phyloP scores from a whole-genome alignment of 2,113 vertebrate genomes.

The Podocnemis expansa region DNA sequence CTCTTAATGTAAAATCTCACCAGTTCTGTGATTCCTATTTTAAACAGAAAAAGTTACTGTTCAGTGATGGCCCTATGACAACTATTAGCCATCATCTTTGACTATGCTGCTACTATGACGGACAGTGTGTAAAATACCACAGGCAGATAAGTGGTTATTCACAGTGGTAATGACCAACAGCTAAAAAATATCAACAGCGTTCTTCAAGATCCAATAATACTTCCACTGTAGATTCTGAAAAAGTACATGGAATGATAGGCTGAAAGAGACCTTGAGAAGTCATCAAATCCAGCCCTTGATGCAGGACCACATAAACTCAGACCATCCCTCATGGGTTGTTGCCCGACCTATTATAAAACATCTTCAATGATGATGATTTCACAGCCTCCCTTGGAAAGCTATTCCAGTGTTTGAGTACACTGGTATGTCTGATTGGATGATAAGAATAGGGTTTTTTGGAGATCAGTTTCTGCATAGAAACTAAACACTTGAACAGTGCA shows the following conservation, averaged over 20 bases:
- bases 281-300: not conserved
- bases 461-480: conserved; percentile 32
- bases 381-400: not conserved
- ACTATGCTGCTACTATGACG: not conserved
- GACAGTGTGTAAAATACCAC: not conserved
- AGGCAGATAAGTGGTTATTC: not conserved
- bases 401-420: not conserved
- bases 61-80: not conserved
- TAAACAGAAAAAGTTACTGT: not conserved
- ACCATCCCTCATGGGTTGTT: not conserved
- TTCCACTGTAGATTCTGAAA: not conserved
- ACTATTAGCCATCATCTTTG: not conserved
- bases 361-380: not conserved
- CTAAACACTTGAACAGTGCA: conserved; percentile 42
- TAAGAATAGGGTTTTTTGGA: conserved; percentile 21
- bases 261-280: not conserved
- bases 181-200: not conserved
- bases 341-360: not conserved
- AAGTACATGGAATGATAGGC: not conserved
- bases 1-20: conserved; percentile 22
- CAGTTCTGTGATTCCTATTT: not conserved
- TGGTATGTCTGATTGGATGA: conserved; percentile 4
- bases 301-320: not conserved
- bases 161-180: not conserved
- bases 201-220: not conserved